These are phyloP conservation scores for Lamellibrachia satsuma DNA, from an alignment of 2,888 invertebrate species.

Conservation along the genomic window DNA sequence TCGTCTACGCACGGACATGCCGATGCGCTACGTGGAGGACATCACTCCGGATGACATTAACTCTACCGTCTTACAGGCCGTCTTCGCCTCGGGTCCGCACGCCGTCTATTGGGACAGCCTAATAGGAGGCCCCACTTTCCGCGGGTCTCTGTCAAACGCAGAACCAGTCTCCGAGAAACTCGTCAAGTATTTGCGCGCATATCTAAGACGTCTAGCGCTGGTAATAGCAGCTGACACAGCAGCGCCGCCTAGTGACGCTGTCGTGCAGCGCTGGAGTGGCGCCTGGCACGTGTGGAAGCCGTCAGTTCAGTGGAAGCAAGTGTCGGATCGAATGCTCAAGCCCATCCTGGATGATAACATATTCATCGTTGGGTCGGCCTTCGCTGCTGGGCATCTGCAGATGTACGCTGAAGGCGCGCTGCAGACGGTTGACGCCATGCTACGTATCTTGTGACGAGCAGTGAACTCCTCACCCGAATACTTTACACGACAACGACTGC, in stretches of 20 bases:
- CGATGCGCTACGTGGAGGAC: not conserved
- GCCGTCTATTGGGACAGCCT: not conserved
- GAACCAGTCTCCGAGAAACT: not conserved
- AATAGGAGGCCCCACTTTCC: not conserved
- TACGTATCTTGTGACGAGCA: not conserved
- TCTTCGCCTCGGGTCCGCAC: not conserved
- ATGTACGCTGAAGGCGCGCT: not conserved
- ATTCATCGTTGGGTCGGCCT: not conserved
- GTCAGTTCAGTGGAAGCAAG: not conserved
- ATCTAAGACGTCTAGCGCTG: not conserved
- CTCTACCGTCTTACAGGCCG: not conserved
- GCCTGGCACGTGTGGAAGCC: constrained; percentile 6
- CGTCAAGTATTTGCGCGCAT: not conserved
- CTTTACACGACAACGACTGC: not conserved
- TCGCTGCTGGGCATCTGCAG: not conserved
- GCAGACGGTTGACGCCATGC: not conserved
- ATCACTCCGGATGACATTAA: not conserved
- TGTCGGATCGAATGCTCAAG: not conserved
- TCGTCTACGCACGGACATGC: not conserved
- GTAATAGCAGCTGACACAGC: not conserved
- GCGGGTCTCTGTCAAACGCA: not conserved
- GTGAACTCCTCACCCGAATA: not conserved
- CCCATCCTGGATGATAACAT: not conserved
- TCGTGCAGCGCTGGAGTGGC: not conserved
- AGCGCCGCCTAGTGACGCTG: not conserved